Percentiles rank a stretch among this genome's conserved stretches.
Conservation (phyloP, 2,888 invertebrate species). For the Agriopis marginaria region DNA sequence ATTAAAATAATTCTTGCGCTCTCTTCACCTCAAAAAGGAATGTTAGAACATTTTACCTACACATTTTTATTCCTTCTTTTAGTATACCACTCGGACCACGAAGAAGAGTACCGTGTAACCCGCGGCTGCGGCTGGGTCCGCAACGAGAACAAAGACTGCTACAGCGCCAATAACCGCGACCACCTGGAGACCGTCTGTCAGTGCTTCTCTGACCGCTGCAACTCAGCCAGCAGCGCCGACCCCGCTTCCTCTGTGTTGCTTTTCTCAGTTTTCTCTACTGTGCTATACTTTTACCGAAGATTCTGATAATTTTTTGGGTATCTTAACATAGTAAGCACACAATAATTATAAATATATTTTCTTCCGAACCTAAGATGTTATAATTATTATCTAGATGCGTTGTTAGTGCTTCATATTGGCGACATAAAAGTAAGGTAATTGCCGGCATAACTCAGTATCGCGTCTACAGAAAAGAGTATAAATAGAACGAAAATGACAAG, state of each 20-base stretch:
- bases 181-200: constrained; percentile 88
- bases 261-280: constrained; percentile 58
- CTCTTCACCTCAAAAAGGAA: too few relatives aligned
- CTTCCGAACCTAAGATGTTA: neutral
- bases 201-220: constrained; percentile 88
- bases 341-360: neutral
- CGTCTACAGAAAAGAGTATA: too few relatives aligned
- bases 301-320: neutral
- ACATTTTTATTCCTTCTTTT: constrained; percentile 47
- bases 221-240: constrained; percentile 63
- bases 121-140: constrained; percentile 89
- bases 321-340: neutral
- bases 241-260: constrained; percentile 50
- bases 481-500: too few relatives aligned
- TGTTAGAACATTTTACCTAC: neutral
- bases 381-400: too few relatives aligned
- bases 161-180: constrained; percentile 86
- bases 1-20: too few relatives aligned
- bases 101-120: constrained; percentile 82
- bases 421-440: too few relatives aligned
- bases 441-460: too few relatives aligned
- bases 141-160: constrained; percentile 75
- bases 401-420: too few relatives aligned
- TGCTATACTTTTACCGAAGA: constrained; percentile 54
- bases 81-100: constrained; percentile 71